Evolutionary conservation across 2,113 vertebrate species (phyloP), one percentile per base, ranked within the genome.

Genomic region (Chloropsis cyanopogon): DNA sequence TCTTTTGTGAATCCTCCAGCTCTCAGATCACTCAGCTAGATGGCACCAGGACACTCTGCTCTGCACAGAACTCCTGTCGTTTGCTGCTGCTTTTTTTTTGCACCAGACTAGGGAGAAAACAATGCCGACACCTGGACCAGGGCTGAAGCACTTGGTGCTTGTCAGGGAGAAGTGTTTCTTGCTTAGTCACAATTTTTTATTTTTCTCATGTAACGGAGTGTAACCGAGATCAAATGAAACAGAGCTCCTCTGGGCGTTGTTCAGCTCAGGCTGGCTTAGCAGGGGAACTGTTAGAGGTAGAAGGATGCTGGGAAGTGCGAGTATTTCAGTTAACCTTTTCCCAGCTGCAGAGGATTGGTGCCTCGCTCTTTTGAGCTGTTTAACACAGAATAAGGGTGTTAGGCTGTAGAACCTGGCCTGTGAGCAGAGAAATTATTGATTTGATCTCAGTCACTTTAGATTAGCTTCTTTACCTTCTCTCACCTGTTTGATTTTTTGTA

Each of bases 21-120:
- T 91, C 77, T 88, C 44, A 11, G 10, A 8, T 94, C 88, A 68
- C 44, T 88, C 80, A 88, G 92, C 94, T 92, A 49, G 76, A 41
- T 93, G 87, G 88, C 93, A 95, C 90, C 72, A 87, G 73, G 86
- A 93, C 66, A 80, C 82, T 59, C 77, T 22, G 24, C 59, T 80
- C 42, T 37, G 47, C 63, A 28, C 35, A 69, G 87, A 13, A 20
- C 35, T 33, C 9, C 6, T 21, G 16, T 46, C 7, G 5, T 69
- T 15, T 1, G 25, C 73, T 79, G 54, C 81, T 94, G 66, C 14
- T 65, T 92, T 88, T 61, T 61, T 82, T 86, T 61, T 59, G 61
- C 63, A 65, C 63, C 66, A 72, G 50, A 50, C 69, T 35, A 0
- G 17, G 35, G 63, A 91, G 69, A 37, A 39, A 61, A 41, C 49